phyloP scores from a whole-genome alignment of 2,888 invertebrate genomes.

The Xanthorhoe designata region DNA sequence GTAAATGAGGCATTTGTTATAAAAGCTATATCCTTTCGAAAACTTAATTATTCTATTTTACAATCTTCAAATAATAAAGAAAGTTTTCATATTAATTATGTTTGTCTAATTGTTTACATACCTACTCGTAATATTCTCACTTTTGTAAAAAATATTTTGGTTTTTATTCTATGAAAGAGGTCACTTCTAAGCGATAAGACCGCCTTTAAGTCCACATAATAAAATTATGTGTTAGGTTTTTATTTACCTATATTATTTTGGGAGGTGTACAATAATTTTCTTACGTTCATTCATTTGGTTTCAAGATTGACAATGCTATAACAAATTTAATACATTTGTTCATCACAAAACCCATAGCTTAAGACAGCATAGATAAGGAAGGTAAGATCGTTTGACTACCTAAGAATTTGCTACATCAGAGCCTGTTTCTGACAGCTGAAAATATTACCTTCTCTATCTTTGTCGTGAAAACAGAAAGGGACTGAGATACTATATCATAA shows the following conservation, averaged over 20 bases:
- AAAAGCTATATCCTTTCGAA: neutral
- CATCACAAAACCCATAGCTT: neutral
- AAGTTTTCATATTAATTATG: too few species aligned
- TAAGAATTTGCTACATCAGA: neutral
- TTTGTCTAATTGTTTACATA: too few species aligned
- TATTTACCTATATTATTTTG: neutral
- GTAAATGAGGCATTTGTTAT: slow-evolving; percentile 3
- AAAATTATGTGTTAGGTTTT: neutral
- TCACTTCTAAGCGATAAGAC: too few species aligned
- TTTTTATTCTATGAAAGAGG: too few species aligned
- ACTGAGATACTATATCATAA: slow-evolving; percentile 27
- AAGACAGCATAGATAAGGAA: neutral
- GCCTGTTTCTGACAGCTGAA: slow-evolving; percentile 8
- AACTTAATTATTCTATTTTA: too few species aligned
- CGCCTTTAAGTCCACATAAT: too few species aligned
- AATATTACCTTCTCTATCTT: slow-evolving; percentile 7
- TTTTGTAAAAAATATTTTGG: too few species aligned
- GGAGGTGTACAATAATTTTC: too few species aligned
- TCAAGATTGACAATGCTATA: neutral
- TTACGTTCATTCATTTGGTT: neutral
- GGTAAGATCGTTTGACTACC: neutral
- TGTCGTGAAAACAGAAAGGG: slow-evolving; percentile 7
- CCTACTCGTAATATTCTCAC: too few species aligned
- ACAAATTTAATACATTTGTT: neutral
- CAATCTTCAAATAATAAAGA: too few species aligned